These are phyloP conservation scores for Vesta saturnalis DNA, from an alignment of 2,888 invertebrate genomes.

Conservation along the genomic window DNA sequence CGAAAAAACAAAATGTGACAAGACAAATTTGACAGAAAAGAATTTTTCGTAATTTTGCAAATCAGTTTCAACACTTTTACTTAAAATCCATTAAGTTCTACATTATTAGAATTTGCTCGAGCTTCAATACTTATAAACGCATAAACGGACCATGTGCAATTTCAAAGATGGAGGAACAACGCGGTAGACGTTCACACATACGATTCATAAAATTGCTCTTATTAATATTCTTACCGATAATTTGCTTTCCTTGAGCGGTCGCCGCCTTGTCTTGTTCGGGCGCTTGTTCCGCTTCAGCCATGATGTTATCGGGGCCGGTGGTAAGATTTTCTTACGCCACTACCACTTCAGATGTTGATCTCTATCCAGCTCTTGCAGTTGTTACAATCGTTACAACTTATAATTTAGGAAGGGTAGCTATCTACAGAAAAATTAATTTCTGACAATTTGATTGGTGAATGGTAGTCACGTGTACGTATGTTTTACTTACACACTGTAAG, in stretches of 20 bases:
- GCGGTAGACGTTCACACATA: conserved; percentile 9
- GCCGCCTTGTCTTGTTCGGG: conserved; percentile 63
- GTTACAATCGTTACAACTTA: conserved; percentile 51
- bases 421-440: conserved; percentile 1
- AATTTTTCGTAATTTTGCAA: too few species aligned
- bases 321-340: conserved; percentile 80
- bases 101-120: too few species aligned
- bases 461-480: background rate
- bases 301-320: conserved; percentile 84
- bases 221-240: conserved; percentile 78
- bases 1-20: too few species aligned
- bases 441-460: background rate
- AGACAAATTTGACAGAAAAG: too few species aligned
- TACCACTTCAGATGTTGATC: conserved; percentile 79
- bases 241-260: conserved; percentile 84
- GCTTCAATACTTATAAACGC: too few species aligned
- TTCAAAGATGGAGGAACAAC: conserved; percentile 25
- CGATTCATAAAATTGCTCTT: background rate
- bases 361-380: conserved; percentile 70
- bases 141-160: conserved; percentile 18
- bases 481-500: conserved; percentile 41
- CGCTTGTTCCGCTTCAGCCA: conserved; percentile 91
- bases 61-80: too few species aligned
- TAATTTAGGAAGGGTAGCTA: conserved; percentile 2
- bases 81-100: too few species aligned